Base-by-base conservation (phyloP, 2,888 invertebrate species). In the Epinotia demarniana region DNA sequence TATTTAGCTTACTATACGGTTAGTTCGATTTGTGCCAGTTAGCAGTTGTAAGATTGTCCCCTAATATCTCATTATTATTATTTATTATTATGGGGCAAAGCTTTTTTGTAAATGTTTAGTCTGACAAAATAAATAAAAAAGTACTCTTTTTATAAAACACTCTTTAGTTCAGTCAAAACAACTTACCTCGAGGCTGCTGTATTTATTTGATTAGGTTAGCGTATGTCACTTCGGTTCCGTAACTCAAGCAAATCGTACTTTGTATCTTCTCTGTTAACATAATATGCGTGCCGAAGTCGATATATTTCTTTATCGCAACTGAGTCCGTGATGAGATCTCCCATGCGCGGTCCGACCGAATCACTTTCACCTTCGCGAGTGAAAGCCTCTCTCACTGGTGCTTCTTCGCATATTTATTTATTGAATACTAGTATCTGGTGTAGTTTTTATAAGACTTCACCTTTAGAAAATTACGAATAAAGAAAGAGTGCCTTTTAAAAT, bases 321-420 rank as follows among this genome's bases (percentile, higher is more conserved):
- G 33, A 9, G 9, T 27, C 18, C 39, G 19, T 16, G 16, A 43
- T 57, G 39, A 6, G 33, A 55, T 55, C n/a, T n/a, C 39, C 66
- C 66, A 69, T 13, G 46, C 19, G 43, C 69, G 55, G 13, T 33
- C 18, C 23, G 43, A 69, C 46, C 9, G 60, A 60, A 68, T 16
- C 58, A 46, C 69, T 69, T 69, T 69, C 69, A 69, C 69, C 16
- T 39, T 12, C 27, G 58, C 43, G 69, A 69, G 69, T 69, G 69
- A 69, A 69, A 69, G 69, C 27, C 69, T 19, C 57, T 58, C 16
- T 18, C 16, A 19, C 8, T 6, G 2, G 18, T 39, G 67, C 39
- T 19, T 67, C 58, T 69, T 23, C 46, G 69, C 43, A 69, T 69
- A 46, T 46, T 57, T 69, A 19, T 43, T 58, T 43, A 39, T 5